These are phyloP conservation scores for Corvus cornix DNA, from an alignment of 2,113 vertebrate genomes.

Conservation along the genomic window DNA sequence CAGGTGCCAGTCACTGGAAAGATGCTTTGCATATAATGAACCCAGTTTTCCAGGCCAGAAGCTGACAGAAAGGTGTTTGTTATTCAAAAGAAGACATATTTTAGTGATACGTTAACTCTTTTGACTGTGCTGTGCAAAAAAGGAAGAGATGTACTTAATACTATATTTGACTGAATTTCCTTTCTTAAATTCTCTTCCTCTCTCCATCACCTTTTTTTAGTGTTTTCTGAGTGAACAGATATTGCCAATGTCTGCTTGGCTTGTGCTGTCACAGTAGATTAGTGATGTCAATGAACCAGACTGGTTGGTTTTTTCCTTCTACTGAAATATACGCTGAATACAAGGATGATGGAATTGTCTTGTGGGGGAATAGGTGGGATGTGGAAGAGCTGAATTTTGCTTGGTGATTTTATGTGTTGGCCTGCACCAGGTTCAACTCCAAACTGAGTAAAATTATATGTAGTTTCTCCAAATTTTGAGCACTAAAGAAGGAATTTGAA, in stretches of 20 bases:
- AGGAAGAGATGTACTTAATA: background rate
- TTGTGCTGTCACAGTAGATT: slow-evolving; percentile 39
- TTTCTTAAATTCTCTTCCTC: background rate
- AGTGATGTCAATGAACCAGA: background rate
- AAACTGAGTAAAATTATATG: background rate
- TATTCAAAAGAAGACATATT: background rate
- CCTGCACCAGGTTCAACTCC: background rate
- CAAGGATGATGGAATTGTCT: background rate
- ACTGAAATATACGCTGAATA: background rate
- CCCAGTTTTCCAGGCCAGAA: background rate
- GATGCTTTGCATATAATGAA: background rate
- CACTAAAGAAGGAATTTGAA: background rate
- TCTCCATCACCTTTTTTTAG: background rate
- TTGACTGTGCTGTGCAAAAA: background rate
- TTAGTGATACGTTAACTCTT: background rate
- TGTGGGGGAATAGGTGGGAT: background rate
- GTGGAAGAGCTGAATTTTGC: background rate
- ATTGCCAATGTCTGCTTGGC: slow-evolving; percentile 15
- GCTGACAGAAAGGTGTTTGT: background rate
- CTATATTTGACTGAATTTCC: background rate
- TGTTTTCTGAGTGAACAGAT: background rate
- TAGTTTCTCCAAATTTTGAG: background rate
- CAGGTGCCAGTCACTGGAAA: background rate
- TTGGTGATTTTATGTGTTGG: background rate
- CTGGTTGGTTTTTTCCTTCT: background rate